Evolutionary conservation across 2,888 invertebrate species (phyloP), one percentile per base, ranked within the genome.

Genomic region (Polydrusus pterygomalis): DNA sequence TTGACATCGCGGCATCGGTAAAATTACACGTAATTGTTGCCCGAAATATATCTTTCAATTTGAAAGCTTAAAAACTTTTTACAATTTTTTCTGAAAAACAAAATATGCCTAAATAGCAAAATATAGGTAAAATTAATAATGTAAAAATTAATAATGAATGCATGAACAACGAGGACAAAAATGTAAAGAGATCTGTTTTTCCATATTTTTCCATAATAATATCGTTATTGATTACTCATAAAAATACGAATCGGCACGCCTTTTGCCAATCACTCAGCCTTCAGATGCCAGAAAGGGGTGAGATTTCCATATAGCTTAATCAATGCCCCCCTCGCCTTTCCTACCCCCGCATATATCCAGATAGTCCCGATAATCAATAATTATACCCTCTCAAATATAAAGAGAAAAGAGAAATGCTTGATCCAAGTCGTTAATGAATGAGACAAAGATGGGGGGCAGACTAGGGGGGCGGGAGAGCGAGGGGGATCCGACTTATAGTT

Each of bases 301-400:
- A 88, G 88, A 79, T 87, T 87, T 88, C 88, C 89, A 89, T 89
- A 89, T 89, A 89, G 89, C 90, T 90, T 90, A 89, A 90, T 90
- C 90, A 90, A 89, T 87, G 86, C 47, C 79, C 83, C 86, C 86
- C 87, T 88, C 87, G 85, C 80, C 81, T 85, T 86, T 86, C 84
- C 77, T 81, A 83, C 84, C 86, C 86, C 85, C 85, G 83, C 82
- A 80, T 81, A 84, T 84, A 85, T 86, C 86, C 86, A 84, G 86
- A 86, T 86, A 85, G 86, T 85, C 88, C 86, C 89, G 87, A 90
- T 90, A 90, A 90, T 90, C 90, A 90, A 90, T 90, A 90, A 90
- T 90, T 90, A 90, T 89, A 88, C 89, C 89, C 89, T 89, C 89
- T 89, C 89, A 79, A 90, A 90, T 89, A 89, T 89, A 89, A 89